Evolutionary conservation across 2,113 vertebrate species (phyloP).

Genomic region (Leucopsar rothschildi): DNA sequence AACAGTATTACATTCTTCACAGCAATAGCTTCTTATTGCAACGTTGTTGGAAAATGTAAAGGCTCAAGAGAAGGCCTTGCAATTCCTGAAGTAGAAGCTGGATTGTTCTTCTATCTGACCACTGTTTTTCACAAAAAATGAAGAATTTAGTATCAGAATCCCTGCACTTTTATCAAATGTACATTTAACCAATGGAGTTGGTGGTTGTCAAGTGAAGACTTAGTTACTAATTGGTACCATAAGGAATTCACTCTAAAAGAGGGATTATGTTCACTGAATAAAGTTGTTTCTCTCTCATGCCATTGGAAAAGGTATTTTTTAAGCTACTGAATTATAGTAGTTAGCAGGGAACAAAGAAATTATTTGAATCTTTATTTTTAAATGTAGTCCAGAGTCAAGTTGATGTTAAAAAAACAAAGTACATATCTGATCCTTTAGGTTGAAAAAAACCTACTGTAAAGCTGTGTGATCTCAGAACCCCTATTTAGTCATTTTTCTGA

Average conservation of each 20-base stretch:
- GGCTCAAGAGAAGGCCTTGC: background rate
- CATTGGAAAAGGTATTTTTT: background rate
- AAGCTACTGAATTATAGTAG: background rate
- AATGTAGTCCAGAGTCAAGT: background rate
- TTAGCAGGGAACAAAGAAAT: background rate
- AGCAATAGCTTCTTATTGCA: background rate
- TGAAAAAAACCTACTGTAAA: background rate
- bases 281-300: background rate
- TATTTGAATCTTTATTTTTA: background rate
- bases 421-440: background rate
- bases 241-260: background rate
- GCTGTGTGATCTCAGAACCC: background rate
- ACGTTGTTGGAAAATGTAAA: background rate
- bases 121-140: background rate
- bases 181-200: background rate
- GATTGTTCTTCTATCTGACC: background rate
- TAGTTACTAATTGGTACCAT: background rate
- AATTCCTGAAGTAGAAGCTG: background rate
- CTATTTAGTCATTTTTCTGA: background rate
- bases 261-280: background rate
- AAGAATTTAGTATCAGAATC: background rate
- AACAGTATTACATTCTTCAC: background rate
- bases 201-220: background rate
- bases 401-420: background rate
- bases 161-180: background rate